Evolutionary conservation across 2,113 vertebrate species (phyloP).

Genomic region (Porphyrio hochstetteri): DNA sequence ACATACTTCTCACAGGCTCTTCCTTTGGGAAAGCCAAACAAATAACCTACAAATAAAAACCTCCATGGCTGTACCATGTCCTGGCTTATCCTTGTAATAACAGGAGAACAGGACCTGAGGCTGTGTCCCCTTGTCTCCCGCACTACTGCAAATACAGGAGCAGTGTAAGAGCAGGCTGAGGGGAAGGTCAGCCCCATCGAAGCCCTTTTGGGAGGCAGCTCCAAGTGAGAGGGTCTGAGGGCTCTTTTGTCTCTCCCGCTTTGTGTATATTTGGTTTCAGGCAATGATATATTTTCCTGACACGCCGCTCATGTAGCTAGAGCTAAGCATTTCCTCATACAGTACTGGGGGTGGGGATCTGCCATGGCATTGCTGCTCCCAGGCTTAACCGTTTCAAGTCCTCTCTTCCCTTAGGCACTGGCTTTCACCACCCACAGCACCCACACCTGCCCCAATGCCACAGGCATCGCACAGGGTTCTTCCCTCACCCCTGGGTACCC

Average conservation of each 20-base stretch:
- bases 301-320: background rate
- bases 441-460: background rate
- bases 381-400: background rate
- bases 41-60: conserved; percentile 23
- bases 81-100: background rate
- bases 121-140: background rate
- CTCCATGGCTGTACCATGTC: background rate
- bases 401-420: background rate
- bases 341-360: background rate
- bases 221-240: background rate
- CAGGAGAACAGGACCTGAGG: background rate
- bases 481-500: background rate
- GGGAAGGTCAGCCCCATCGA: background rate
- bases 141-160: background rate
- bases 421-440: background rate
- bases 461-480: rapidly evolving
- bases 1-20: background rate
- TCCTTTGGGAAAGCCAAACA: conserved; percentile 17
- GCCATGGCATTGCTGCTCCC: background rate
- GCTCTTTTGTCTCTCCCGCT: background rate
- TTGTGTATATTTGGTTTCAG: background rate
- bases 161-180: background rate
- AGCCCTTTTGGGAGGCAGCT: background rate
- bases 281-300: background rate
- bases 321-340: background rate